These are phyloP conservation scores for Cotesia chilonis DNA, from an alignment of 1,140 invertebrate genomes.

Conservation along the genomic window DNA sequence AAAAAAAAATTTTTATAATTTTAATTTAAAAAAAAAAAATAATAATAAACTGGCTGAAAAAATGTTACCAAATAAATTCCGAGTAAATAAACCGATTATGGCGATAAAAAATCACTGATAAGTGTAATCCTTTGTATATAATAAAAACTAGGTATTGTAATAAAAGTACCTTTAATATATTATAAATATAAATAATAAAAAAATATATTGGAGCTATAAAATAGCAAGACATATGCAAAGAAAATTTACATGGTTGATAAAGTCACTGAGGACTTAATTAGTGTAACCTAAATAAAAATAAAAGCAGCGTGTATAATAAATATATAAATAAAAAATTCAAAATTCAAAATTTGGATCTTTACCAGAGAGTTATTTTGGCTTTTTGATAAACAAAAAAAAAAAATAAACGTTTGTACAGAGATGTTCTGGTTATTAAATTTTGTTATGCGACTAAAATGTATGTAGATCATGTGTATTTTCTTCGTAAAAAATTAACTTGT, in stretches of 20 bases:
- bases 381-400: slow-evolving; percentile 55
- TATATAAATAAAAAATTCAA: slow-evolving; percentile 50
- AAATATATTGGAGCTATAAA: slow-evolving; percentile 58
- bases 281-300: slow-evolving; percentile 44
- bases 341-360: slow-evolving; percentile 64
- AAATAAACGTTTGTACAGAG: slow-evolving; percentile 62
- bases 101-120: slow-evolving; percentile 1
- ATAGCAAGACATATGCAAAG: slow-evolving; percentile 60
- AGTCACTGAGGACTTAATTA: slow-evolving; percentile 51
- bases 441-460: slow-evolving; percentile 56
- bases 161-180: slow-evolving; percentile 41
- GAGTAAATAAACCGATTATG: not conserved
- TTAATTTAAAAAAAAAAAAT: no score
- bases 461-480: slow-evolving; percentile 65
- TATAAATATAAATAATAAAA: slow-evolving; percentile 40
- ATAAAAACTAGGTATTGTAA: slow-evolving; percentile 37
- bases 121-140: slow-evolving; percentile 29
- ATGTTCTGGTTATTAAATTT: slow-evolving; percentile 67
- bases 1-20: no score
- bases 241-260: slow-evolving; percentile 59
- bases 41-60: no score
- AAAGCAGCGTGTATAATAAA: no score
- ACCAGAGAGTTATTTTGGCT: slow-evolving; percentile 51
- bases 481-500: slow-evolving; percentile 64
- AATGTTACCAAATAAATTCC: not conserved